Percentiles rank a stretch among this genome's conserved stretches.
These are phyloP conservation scores for Manis crassicaudata DNA, from an alignment of 2,797 vertebrate genomes.

Conservation along the genomic window DNA sequence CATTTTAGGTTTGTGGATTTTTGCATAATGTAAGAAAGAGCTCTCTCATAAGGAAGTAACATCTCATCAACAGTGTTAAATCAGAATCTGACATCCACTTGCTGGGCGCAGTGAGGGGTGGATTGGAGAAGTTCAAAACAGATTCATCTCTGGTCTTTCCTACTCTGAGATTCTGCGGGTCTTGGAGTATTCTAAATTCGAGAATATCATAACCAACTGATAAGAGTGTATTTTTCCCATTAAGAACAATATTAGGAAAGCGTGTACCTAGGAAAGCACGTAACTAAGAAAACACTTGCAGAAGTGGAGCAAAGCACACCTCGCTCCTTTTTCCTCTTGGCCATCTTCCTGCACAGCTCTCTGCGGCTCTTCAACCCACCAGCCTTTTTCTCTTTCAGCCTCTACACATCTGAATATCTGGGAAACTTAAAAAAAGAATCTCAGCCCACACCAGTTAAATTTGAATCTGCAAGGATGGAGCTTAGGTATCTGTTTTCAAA, in stretches of 20 bases:
- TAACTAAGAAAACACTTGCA: not conserved
- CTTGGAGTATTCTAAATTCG: not conserved
- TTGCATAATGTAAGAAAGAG: not conserved
- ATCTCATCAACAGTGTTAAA: not conserved
- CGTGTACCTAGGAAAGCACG: not conserved
- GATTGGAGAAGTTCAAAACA: not conserved
- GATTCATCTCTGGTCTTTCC: not conserved
- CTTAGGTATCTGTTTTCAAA: not conserved
- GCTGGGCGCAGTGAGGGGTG: not conserved
- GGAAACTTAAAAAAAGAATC: not conserved
- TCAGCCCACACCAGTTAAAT: not conserved
- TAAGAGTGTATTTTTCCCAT: not conserved
- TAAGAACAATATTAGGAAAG: constrained; percentile 6
- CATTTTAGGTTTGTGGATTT: not conserved
- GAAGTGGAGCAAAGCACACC: not conserved
- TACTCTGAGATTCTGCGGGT: not conserved
- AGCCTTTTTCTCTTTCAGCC: not conserved
- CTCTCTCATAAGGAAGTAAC: not conserved
- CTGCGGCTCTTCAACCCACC: not conserved
- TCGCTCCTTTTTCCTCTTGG: not conserved
- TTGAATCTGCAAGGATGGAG: not conserved
- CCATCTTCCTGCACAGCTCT: not conserved
- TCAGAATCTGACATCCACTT: not conserved
- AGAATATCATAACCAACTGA: not conserved
- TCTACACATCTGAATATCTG: not conserved